Conservation (phyloP, 2,888 invertebrate species). For the Ophion ventricosus region DNA sequence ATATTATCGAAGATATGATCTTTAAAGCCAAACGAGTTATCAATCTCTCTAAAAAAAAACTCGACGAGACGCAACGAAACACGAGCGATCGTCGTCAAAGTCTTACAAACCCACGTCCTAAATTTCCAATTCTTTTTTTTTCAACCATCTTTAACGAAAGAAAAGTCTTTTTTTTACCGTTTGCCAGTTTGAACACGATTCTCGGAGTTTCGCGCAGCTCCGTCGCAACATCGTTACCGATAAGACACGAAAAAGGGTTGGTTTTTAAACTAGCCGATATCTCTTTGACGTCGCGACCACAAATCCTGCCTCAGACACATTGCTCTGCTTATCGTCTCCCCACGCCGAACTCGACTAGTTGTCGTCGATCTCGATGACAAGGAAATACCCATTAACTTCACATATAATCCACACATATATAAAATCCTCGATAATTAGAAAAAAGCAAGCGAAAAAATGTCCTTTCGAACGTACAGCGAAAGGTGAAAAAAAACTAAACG, state of each 20-base stretch:
- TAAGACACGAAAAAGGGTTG: background rate
- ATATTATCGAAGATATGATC: slow-evolving; percentile 25
- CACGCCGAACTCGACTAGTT: background rate
- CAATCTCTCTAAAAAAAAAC: background rate
- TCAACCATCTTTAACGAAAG: background rate
- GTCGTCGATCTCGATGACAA: slow-evolving; percentile 2
- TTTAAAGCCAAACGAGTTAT: background rate
- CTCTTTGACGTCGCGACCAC: background rate
- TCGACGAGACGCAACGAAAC: slow-evolving; percentile 1
- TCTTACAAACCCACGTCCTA: no score
- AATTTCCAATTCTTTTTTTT: background rate
- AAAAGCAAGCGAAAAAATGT: slow-evolving; percentile 14
- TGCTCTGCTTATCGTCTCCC: background rate
- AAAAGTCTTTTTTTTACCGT: background rate
- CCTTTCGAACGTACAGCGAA: slow-evolving; percentile 45
- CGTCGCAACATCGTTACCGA: background rate
- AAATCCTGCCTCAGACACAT: background rate
- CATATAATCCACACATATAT: background rate
- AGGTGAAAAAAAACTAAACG: slow-evolving; percentile 29
- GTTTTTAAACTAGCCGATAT: background rate
- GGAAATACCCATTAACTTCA: slow-evolving; percentile 1
- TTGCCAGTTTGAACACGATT: background rate
- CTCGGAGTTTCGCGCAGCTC: background rate
- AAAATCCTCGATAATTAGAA: slow-evolving; percentile 27
- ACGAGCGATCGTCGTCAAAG: background rate